These are phyloP conservation scores for Ophiothrix spiculata DNA, from an alignment of 35 echinoderm and acorn worm genomes.

Conservation along the genomic window DNA sequence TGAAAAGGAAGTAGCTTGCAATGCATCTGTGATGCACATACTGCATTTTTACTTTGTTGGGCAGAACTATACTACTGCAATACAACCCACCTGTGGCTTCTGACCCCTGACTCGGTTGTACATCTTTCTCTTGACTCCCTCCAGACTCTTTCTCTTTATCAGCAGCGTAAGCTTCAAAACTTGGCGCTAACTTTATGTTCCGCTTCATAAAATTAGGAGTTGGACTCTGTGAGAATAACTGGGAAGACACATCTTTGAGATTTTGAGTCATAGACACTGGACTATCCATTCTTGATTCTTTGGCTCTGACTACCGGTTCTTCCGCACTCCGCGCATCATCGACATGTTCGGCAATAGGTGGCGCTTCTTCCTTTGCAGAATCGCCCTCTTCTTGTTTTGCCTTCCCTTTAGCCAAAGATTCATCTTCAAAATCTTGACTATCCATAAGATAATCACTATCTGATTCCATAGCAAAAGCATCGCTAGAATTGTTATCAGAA, in stretches of 20 bases:
- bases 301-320: not conserved
- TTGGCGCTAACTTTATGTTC: conserved; percentile 65
- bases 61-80: too few relatives aligned
- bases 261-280: conserved; percentile 36
- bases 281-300: conserved; percentile 11
- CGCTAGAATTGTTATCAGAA: conserved; percentile 27
- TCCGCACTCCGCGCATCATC: conserved; percentile 3
- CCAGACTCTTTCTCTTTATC: not conserved
- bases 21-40: too few relatives aligned
- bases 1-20: too few relatives aligned
- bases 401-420: not conserved
- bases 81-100: too few relatives aligned
- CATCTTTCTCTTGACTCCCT: conserved; percentile 10
- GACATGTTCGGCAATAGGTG: not conserved
- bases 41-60: too few relatives aligned
- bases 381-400: not conserved
- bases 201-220: conserved; percentile 56
- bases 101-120: too few relatives aligned
- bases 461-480: conserved; percentile 42
- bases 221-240: conserved; percentile 55
- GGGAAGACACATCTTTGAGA: conserved; percentile 60
- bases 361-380: not conserved
- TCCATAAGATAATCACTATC: conserved; percentile 92
- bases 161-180: conserved; percentile 60
- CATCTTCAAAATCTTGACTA: conserved; percentile 67